Evolutionary conservation across 2,113 vertebrate species (phyloP), one percentile per base, ranked within the genome.

Genomic region (Actenoides lindsayi): DNA sequence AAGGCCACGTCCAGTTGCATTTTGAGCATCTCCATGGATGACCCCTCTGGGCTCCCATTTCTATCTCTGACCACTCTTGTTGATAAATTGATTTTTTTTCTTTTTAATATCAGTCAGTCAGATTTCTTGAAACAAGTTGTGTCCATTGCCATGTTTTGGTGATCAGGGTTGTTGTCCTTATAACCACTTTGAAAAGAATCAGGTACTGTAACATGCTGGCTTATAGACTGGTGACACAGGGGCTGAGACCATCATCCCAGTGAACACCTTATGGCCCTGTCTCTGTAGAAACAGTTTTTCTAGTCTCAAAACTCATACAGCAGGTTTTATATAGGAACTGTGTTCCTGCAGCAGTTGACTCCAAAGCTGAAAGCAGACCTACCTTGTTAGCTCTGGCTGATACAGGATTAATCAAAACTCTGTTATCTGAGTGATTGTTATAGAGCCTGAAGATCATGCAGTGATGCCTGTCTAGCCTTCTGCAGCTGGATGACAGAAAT

Each of bases 61-160:
- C 37, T 53, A 2, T 63, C 18, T 39, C 63, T 46, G 31, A n/a
- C 13, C 16, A 13, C 30, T 41, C 19, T 68, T 0, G 0, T 5
- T 63, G n/a, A 4, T 77, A 24, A 53, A 18, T 57, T 28, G 51
- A 28, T 7, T 41, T 53, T 46, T 53, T 37, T 42, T 23, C 25
- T 24, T 53, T 10, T 11, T 50, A 7, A 46, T 35, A 64, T 27
- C 28, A 24, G 0, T 15, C 46, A 89, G 31, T 54, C 33, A 0
- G 37, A 4, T 60, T 89, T 75, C 25, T 70, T 60, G 48, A 56
- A 84, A 15, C 9, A 51, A 37, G 16, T 39, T 48, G 5, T 39
- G 19, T 57, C 68, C 21, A 2, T 41, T 67, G 46, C 31, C 6
- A 3, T 16, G 10, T 27, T 67, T 67, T 63, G 60, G 11, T 1